Evolutionary conservation across 1,140 invertebrate species (phyloP), one percentile per base, ranked within the genome.

Genomic region (Bombus ignitus): DNA sequence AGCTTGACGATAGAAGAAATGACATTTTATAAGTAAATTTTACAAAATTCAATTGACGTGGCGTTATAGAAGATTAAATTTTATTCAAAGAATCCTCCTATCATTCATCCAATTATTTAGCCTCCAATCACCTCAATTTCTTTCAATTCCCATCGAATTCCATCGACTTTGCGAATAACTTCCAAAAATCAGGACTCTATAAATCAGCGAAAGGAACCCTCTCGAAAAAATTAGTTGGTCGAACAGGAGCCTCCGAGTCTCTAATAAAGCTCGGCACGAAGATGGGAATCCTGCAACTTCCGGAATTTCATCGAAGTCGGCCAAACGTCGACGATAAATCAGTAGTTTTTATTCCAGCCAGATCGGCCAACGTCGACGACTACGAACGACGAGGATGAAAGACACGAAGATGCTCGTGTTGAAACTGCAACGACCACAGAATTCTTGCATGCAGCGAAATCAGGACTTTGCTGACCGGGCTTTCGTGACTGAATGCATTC

Each of bases 351-450:
- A 90, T 92, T 92, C 78, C 70, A 91, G 88, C 72, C 74, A 70
- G n/a, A 47, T 70, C 76, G 77, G 39, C 80, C 82, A 28, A 59
- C 74, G 42, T 74, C 65, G 74, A 59, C 79, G 70, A 83, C 71
- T 85, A 47, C 66, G 47, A 57, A 75, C 66, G 62, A 42, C 18
- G 70, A 65, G 66, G 53, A 71, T 82, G 65, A 53, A 86, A 68
- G 47, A 87, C 87, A 91, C 87, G 83, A 91, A 91, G 89, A 91
- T 90, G 86, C 85, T 90, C 84, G 47, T 82, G 84, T 85, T 91
- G 90, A 91, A 91, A 92, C 87, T 91, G 90, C 91, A 89, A 73
- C 91, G 92, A 92, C 84, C 89, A 92, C 92, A 90, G 87, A 92
- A 92, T 92, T 92, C 91, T 91, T 88, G 87, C 90, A 88, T 90